Evolutionary conservation across 2,888 invertebrate species (phyloP), one percentile per base, ranked within the genome.

Genomic region (Mythimna impura): DNA sequence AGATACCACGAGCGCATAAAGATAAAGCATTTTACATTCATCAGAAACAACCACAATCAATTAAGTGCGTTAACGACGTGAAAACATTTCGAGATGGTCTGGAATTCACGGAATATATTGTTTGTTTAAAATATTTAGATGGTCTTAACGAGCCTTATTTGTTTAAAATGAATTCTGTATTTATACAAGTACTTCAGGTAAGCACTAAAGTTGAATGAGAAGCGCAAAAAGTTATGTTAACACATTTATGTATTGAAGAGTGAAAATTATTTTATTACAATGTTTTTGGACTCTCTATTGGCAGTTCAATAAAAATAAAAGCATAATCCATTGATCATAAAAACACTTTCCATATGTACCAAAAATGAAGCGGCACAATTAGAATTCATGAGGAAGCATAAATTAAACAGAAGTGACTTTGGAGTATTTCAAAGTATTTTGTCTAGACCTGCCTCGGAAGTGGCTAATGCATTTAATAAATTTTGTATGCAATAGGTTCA

Each of bases 101-200:
- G 43, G 54, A 57, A 62, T 58, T 58, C 30, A 22, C 14, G n/a
- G n/a, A 78, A 70, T 81, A 66, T 63, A 70, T 57, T 60, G 60
- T 78, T 72, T 65, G 66, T 52, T 69, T 60, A 82, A 81, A 64
- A 60, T 60, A 60, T 82, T 77, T 70, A 40, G 47, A 70, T 70
- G 63, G 55, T 43, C 34, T 63, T 76, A 70, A 70, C 54, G 58
- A 79, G 40, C 34, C 62, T 69, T 63, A 52, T 77, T 77, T 81
- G 63, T 70, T 50, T 30, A 55, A 36, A 62, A 40, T 54, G 22
- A 62, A 58, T 62, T 50, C n/a, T 22, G 55, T 30, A 47, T 63
- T 65, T 57, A 63, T 40, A 40, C 10, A 36, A 54, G n/a, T 50
- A 58, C 57, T 63, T 63, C 25, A 47, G 1, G 61, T 36, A 50